Evolutionary conservation across 2,888 invertebrate species (phyloP).

Genomic region (Oligia strigilis): DNA sequence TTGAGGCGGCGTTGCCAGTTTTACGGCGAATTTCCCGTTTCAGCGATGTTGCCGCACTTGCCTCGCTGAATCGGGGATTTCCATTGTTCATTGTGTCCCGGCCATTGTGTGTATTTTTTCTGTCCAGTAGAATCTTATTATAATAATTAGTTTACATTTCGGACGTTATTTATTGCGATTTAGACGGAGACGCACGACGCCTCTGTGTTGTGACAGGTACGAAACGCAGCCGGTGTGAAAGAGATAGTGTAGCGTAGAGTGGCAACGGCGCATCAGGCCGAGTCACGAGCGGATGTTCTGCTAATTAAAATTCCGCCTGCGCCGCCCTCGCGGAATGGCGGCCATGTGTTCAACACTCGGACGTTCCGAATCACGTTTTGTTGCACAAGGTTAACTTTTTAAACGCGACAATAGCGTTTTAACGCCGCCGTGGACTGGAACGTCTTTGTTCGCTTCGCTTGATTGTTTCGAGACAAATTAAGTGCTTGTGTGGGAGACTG

Average conservation of each 20-base stretch:
- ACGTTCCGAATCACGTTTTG: conserved; percentile 88
- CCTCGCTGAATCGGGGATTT: conserved; percentile 79
- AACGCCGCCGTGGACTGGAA: conserved; percentile 74
- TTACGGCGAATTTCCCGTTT: conserved; percentile 85
- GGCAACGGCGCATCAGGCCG: conserved; percentile 87
- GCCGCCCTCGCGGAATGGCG: conserved; percentile 91
- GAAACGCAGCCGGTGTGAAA: conserved; percentile 74
- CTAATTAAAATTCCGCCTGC: conserved; percentile 91
- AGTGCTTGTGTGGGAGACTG: conserved; percentile 84
- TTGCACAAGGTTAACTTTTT: conserved; percentile 89
- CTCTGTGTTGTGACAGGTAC: conserved; percentile 72
- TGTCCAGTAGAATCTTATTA: conserved; percentile 73
- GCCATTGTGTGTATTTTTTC: conserved; percentile 70
- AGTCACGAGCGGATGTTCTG: conserved; percentile 90
- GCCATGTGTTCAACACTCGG: conserved; percentile 89
- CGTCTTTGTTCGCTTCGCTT: conserved; percentile 80
- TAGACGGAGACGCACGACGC: conserved; percentile 70
- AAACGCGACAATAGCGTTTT: conserved; percentile 79
- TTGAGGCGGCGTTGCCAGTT: conserved; percentile 88
- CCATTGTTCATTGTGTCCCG: conserved; percentile 81
- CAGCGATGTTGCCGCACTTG: conserved; percentile 84
- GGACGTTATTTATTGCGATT: conserved; percentile 70
- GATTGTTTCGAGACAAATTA: conserved; percentile 75
- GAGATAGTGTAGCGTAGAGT: conserved; percentile 80
- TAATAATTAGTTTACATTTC: conserved; percentile 75